phyloP scores from a whole-genome alignment of 1,140 invertebrate species.

The Lerema accius region DNA sequence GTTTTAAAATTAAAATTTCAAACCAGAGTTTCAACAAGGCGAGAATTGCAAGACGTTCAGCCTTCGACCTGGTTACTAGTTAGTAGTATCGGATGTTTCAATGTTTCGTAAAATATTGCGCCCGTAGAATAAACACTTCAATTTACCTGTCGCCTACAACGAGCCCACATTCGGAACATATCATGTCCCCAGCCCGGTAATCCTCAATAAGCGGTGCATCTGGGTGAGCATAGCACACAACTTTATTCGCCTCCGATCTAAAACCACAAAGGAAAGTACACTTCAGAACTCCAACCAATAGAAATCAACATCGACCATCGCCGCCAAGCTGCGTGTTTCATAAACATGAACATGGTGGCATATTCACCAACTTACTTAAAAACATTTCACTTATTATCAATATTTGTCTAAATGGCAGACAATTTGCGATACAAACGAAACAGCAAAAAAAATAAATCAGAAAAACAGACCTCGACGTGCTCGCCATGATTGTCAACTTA shows the following conservation, averaged over 20 bases:
- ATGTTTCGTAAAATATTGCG: constrained; percentile 25
- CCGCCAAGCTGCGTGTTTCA: constrained; percentile 22
- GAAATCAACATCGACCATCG: constrained; percentile 45
- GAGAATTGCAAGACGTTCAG: constrained; percentile 16
- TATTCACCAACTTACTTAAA: constrained; percentile 56
- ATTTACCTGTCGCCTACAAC: constrained; percentile 98
- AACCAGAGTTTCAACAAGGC: not conserved
- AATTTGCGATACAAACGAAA: constrained; percentile 44
- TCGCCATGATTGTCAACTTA: constrained; percentile 80
- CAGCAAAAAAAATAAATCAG: constrained; percentile 66
- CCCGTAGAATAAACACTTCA: constrained; percentile 17
- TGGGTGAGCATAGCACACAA: constrained; percentile 97
- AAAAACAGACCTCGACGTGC: constrained; percentile 82
- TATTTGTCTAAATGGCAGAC: constrained; percentile 44
- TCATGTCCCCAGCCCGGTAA: constrained; percentile 99
- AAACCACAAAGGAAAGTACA: constrained; percentile 74
- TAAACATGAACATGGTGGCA: constrained; percentile 23
- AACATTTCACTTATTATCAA: constrained; percentile 47
- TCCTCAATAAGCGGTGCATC: constrained; percentile 98
- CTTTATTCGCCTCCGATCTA: constrained; percentile 88
- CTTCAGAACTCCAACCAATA: constrained; percentile 51
- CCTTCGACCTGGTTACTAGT: constrained; percentile 21
- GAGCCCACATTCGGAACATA: constrained; percentile 99
- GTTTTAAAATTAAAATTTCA: not conserved
- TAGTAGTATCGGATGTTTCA: constrained; percentile 16